phyloP scores from a whole-genome alignment of 2,797 vertebrate species.

The Falco biarmicus region DNA sequence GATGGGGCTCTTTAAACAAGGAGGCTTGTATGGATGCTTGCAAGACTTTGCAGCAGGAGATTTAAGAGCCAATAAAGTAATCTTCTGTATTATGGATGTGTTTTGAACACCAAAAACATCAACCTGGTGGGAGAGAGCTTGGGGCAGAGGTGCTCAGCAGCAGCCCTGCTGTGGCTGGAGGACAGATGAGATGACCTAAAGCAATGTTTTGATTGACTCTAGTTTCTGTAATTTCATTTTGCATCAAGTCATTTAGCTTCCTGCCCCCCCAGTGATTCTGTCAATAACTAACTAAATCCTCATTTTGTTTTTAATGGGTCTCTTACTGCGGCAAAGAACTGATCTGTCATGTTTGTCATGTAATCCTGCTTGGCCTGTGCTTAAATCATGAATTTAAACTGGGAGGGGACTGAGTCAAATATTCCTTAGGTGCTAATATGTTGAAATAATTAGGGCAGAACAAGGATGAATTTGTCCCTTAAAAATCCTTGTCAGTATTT shows the following conservation, averaged over 20 bases:
- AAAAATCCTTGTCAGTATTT: slow-evolving; percentile 7
- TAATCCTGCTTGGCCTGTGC: background rate
- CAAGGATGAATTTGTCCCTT: background rate
- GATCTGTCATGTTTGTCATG: background rate
- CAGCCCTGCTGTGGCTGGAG: background rate
- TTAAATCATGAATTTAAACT: background rate
- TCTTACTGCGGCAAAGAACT: background rate
- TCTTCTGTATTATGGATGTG: background rate
- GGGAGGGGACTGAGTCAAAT: background rate
- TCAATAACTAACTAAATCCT: slow-evolving; percentile 47
- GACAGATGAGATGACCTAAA: background rate
- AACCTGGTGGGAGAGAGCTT: background rate
- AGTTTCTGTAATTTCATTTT: slow-evolving; percentile 34
- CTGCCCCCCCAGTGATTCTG: background rate
- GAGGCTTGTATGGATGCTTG: background rate
- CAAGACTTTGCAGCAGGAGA: background rate
- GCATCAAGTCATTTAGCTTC: slow-evolving; percentile 24
- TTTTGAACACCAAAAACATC: background rate
- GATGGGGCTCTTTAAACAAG: background rate
- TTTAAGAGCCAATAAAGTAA: background rate
- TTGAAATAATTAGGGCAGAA: slow-evolving; percentile 28
- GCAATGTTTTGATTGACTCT: slow-evolving; percentile 24
- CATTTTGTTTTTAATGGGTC: slow-evolving; percentile 34
- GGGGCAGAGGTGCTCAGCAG: background rate
- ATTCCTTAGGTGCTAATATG: background rate